A percentile compares a stretch with the other conserved stretches of the same genome.
Evolutionary conservation across 2,797 vertebrate species (phyloP).

Genomic region (Sebastolobus alascanus): DNA sequence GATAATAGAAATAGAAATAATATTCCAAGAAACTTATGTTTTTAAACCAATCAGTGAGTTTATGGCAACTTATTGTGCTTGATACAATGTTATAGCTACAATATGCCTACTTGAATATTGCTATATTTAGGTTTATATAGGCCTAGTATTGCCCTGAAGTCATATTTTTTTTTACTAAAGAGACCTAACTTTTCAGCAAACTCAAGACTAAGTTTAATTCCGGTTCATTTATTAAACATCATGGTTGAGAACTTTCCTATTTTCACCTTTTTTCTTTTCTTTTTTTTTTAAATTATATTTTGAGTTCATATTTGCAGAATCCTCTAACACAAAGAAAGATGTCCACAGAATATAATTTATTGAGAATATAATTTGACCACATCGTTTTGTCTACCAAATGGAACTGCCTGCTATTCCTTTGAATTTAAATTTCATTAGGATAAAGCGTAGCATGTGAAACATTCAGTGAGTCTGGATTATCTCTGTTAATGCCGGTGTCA

Average conservation of each 20-base stretch:
- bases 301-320: neutral
- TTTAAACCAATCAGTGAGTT: neutral
- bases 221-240: neutral
- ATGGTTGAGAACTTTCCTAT: neutral
- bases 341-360: neutral
- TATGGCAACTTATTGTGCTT: neutral
- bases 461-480: constrained; percentile 68
- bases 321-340: no score
- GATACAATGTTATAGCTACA: neutral
- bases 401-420: neutral
- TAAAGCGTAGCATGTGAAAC: constrained; percentile 65
- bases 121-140: neutral
- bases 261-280: no score
- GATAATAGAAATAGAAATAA: neutral
- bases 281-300: neutral
- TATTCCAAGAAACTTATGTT: neutral
- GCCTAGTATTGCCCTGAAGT: neutral
- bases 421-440: constrained; percentile 30
- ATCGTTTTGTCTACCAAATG: neutral
- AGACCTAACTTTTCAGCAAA: neutral
- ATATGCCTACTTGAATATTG: neutral
- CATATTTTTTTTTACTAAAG: neutral
- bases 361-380: neutral
- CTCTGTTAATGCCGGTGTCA: constrained; percentile 77
- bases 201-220: neutral